Conservation (phyloP, 2,113 vertebrate genomes). For the Rhizomys pruinosus region DNA sequence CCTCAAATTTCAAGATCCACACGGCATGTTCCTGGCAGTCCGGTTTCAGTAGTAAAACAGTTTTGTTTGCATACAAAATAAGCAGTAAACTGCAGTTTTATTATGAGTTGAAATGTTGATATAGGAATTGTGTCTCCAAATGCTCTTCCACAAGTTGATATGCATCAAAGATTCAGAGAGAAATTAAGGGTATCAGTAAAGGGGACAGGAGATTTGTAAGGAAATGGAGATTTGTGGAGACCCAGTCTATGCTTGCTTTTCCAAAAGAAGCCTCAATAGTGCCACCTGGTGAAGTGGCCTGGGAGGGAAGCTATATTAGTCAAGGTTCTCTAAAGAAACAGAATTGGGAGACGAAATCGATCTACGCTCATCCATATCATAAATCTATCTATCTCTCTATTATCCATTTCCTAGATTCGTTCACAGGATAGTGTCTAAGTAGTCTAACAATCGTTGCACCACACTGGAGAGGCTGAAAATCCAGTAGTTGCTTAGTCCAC, state of each 20-base stretch:
- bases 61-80: not conserved
- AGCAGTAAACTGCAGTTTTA: not conserved
- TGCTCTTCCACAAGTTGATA: not conserved
- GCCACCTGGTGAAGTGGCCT: constrained; percentile 76
- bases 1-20: not conserved
- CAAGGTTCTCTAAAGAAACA: too few relatives aligned
- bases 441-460: too few relatives aligned
- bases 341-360: not conserved
- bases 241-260: not conserved
- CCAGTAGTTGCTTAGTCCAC: too few relatives aligned
- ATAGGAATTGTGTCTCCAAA: not conserved
- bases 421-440: too few relatives aligned
- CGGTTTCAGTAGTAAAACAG: not conserved
- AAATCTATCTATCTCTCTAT: too few relatives aligned
- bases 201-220: not conserved
- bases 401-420: too few relatives aligned
- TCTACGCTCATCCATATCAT: too few relatives aligned
- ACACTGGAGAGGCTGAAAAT: too few relatives aligned
- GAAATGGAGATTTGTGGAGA: not conserved
- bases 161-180: not conserved
- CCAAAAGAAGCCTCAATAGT: constrained; percentile 74
- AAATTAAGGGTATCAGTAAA: constrained; percentile 5
- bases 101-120: not conserved
- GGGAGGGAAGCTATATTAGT: not conserved
- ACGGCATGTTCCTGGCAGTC: not conserved